Evolutionary conservation across 2,113 vertebrate genomes (phyloP).

Genomic region (Theropithecus gelada): DNA sequence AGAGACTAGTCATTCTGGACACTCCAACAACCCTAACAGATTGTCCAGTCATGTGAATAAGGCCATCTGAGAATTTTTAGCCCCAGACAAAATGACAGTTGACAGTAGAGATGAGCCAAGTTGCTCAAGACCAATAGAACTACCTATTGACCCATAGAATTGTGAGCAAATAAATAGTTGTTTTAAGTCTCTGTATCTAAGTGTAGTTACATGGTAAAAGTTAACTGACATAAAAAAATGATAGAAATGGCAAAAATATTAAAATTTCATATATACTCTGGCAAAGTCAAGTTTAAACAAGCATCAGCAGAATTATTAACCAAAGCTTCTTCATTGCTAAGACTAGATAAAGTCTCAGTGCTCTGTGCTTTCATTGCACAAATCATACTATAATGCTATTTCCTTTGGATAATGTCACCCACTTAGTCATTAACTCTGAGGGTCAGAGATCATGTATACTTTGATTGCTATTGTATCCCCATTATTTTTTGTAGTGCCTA

Average conservation of each 20-base stretch:
- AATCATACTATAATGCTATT: not conserved
- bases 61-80: not conserved
- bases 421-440: not conserved
- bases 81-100: not conserved
- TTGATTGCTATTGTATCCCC: not conserved
- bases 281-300: not conserved
- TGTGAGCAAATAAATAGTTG: not conserved
- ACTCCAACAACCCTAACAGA: not conserved
- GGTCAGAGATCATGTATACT: not conserved
- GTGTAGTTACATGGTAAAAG: not conserved
- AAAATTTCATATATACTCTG: not conserved
- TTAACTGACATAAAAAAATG: not conserved
- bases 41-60: not conserved
- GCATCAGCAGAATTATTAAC: not conserved
- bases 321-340: not conserved
- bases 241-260: not conserved
- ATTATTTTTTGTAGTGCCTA: not conserved
- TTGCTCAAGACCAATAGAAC: not conserved
- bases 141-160: not conserved
- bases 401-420: not conserved
- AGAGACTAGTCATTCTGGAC: not conserved
- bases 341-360: not conserved
- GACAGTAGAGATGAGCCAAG: not conserved
- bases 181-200: not conserved
- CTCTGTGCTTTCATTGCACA: not conserved